phyloP scores from a whole-genome alignment of 2,797 vertebrate species.

The Cryptoprocta ferox region DNA sequence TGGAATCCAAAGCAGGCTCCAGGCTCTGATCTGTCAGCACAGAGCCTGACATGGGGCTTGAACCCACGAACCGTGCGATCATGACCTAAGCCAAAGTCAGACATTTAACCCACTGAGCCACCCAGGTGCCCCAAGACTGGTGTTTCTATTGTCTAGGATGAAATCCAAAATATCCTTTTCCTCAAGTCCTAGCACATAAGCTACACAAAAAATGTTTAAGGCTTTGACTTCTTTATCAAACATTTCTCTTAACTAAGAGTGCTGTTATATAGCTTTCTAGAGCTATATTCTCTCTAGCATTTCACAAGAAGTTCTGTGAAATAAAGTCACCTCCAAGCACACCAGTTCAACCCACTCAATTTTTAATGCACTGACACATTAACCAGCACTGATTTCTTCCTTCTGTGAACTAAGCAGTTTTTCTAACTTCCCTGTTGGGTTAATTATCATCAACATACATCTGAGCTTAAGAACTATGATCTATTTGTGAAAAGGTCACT shows the following conservation, averaged over 20 bases:
- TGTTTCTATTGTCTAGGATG: constrained; percentile 4
- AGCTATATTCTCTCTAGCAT: not conserved
- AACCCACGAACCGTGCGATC: no score
- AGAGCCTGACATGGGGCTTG: no score
- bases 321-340: not conserved
- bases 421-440: not conserved
- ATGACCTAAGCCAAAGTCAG: no score
- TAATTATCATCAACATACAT: not conserved
- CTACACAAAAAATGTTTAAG: not conserved
- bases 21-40: no score
- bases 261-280: not conserved
- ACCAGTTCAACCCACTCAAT: not conserved
- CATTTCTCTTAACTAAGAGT: not conserved
- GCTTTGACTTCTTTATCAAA: not conserved
- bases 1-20: no score
- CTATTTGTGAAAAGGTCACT: not conserved
- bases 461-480: not conserved
- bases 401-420: not conserved
- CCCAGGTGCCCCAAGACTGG: not conserved
- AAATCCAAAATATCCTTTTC: constrained; percentile 50
- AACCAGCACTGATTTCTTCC: not conserved
- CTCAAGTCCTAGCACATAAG: not conserved
- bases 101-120: no score
- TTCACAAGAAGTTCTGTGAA: not conserved
- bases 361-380: not conserved